phyloP scores from a whole-genome alignment of 1,140 invertebrate species.

The Ceratitis capitata region DNA sequence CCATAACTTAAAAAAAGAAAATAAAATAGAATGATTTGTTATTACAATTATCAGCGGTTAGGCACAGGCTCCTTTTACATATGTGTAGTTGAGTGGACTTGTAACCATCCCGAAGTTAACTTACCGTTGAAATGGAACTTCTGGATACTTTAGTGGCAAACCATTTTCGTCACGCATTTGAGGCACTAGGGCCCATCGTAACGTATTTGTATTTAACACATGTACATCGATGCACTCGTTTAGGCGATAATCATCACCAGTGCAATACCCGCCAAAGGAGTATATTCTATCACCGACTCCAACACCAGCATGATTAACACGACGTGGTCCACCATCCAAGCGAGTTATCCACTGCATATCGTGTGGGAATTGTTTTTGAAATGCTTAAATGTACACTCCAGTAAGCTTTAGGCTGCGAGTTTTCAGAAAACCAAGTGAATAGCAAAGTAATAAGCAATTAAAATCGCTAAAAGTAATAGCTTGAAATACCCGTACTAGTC shows the following conservation, averaged over 20 bases:
- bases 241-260: constrained; percentile 77
- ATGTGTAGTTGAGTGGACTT: neutral
- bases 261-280: constrained; percentile 91
- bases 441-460: no score
- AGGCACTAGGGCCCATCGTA: constrained; percentile 68
- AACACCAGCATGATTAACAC: constrained; percentile 90
- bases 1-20: constrained; percentile 73
- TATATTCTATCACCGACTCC: constrained; percentile 82
- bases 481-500: neutral
- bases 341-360: constrained; percentile 81
- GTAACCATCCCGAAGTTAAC: neutral
- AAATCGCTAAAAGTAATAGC: neutral
- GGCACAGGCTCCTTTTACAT: no score
- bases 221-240: constrained; percentile 86
- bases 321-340: constrained; percentile 77
- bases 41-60: neutral
- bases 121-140: constrained; percentile 69
- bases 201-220: constrained; percentile 80
- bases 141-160: constrained; percentile 63
- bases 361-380: neutral
- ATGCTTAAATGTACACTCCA: no score
- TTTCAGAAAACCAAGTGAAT: no score
- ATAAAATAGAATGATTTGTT: neutral
- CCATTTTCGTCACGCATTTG: constrained; percentile 53
- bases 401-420: no score